Evolutionary conservation across 2,888 invertebrate species (phyloP), one percentile per base, ranked within the genome.

Genomic region (Aphrophora alni): DNA sequence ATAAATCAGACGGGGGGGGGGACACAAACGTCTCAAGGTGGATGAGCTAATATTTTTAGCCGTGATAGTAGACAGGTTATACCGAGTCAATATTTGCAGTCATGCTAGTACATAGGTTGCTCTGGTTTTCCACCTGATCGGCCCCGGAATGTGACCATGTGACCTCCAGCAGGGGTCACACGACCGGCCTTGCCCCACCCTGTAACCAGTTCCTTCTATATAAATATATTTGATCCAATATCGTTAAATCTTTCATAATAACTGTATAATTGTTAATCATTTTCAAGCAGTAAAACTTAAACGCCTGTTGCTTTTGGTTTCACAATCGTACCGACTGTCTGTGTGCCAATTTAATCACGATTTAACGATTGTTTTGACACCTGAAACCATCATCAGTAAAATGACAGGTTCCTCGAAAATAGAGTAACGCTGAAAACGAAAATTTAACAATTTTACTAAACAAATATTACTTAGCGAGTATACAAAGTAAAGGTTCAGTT

Each of bases 61-160:
- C n/a, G 21, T 2, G 17, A 2, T 44, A 44, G 44, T 44, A n/a
- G n/a, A n/a, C n/a, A n/a, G n/a, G n/a, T n/a, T n/a, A n/a, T n/a
- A n/a, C n/a, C n/a, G n/a, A 44, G 73, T n/a, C 24, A 25, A 78
- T 59, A 73, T 59, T 73, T 59, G 72, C 78, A 71, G 72, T 7
- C 27, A 51, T 51, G 74, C 74, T 79, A 74, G 74, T 79, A 74
- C 74, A 79, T 68, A 27, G 74, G 73, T 51, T 79, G 78, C 78
- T 79, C 78, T 79, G 78, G 78, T 74, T 79, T 79, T 79, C 78
- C 78, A 79, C 78, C 78, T 79, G 78, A 79, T 79, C 78, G 78
- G 68, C 27, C 51, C 74, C 78, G 78, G 78, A 79, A 79, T 79
- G 78, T 73, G 78, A 79, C 78, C 78, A 79, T 74, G 68, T 79